These are phyloP conservation scores for Ostrea edulis DNA, from an alignment of 1,140 invertebrate species.

Conservation along the genomic window DNA sequence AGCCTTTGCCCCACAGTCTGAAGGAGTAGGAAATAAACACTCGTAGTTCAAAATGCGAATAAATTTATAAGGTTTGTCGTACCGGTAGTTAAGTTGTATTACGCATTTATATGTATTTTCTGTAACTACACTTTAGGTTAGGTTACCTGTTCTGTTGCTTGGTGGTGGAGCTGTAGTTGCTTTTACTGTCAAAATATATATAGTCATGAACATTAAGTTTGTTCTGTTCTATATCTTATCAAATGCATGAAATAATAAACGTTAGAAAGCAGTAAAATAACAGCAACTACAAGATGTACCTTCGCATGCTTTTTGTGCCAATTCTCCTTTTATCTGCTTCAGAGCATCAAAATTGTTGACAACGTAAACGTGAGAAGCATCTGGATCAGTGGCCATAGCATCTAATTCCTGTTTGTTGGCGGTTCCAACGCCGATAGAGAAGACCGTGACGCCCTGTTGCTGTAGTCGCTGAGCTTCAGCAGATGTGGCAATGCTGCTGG, in stretches of 20 bases:
- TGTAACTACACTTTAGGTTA: neutral
- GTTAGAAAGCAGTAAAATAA: neutral
- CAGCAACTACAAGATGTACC: slow-evolving; percentile 47
- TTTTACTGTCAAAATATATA: slow-evolving; percentile 46
- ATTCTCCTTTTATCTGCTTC: slow-evolving; percentile 65
- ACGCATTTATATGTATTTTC: neutral
- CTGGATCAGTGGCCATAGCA: slow-evolving; percentile 72
- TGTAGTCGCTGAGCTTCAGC: slow-evolving; percentile 60
- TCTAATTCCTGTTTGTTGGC: slow-evolving; percentile 65
- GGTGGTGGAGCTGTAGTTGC: slow-evolving; percentile 46
- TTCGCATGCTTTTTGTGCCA: slow-evolving; percentile 70
- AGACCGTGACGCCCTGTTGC: slow-evolving; percentile 69
- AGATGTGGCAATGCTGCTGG: slow-evolving; percentile 56
- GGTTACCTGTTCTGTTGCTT: slow-evolving; percentile 24
- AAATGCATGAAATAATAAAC: neutral
- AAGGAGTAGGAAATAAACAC: slow-evolving; percentile 25
- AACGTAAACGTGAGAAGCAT: slow-evolving; percentile 70
- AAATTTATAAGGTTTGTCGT: neutral
- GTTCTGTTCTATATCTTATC: neutral
- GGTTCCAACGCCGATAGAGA: slow-evolving; percentile 73
- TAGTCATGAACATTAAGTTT: slow-evolving; percentile 53
- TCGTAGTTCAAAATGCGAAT: neutral
- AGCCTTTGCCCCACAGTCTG: slow-evolving; percentile 68
- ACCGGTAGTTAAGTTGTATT: neutral
- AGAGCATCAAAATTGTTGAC: slow-evolving; percentile 72